phyloP scores from a whole-genome alignment of 2,113 vertebrate species.

The Heterotilapia buettikoferi region DNA sequence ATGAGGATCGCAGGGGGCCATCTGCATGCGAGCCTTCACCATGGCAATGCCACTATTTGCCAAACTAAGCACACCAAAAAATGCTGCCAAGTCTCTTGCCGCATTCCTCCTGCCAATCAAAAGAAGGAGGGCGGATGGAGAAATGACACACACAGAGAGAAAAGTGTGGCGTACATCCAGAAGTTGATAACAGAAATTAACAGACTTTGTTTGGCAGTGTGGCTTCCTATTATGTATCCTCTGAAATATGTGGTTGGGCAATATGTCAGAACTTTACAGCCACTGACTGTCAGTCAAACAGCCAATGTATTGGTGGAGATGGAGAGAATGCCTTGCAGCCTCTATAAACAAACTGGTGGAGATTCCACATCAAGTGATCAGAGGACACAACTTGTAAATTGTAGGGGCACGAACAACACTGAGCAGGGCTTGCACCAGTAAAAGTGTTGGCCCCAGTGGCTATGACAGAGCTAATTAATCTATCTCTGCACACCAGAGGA shows the following conservation, averaged over 20 bases:
- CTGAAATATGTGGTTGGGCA: not conserved
- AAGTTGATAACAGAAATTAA: not conserved
- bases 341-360: not conserved
- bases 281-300: not conserved
- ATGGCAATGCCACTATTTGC: slow-evolving; percentile 13
- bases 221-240: not conserved
- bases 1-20: not conserved
- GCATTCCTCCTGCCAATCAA: slow-evolving; percentile 34
- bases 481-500: not conserved
- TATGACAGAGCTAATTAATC: not conserved
- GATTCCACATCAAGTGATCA: no score
- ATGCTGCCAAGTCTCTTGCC: slow-evolving; percentile 12
- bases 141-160: not conserved
- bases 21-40: not conserved
- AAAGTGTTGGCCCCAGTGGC: not conserved
- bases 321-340: not conserved
- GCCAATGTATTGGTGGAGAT: not conserved
- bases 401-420: not conserved
- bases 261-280: not conserved
- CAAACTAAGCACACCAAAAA: slow-evolving; percentile 7
- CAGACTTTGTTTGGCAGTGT: not conserved
- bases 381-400: not conserved
- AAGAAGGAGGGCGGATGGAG: not conserved
- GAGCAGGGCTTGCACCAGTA: not conserved
- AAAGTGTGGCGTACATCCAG: not conserved